Conservation (phyloP, 1,140 invertebrate genomes). For the Cotesia chilonis region DNA sequence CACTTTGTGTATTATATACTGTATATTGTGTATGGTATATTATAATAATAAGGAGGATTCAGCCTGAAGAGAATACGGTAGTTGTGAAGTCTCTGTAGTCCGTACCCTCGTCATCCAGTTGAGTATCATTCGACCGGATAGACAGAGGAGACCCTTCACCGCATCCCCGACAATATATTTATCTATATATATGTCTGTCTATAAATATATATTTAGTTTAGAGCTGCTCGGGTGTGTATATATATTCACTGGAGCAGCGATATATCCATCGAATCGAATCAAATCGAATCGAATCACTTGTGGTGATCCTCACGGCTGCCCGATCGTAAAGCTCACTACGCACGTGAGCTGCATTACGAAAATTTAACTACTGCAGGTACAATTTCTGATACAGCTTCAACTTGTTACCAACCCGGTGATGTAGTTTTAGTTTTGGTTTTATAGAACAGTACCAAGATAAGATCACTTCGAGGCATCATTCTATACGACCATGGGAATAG, state of each 20-base stretch:
- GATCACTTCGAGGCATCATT: too few species aligned
- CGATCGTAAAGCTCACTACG: constrained; percentile 28
- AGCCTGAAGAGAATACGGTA: too few species aligned
- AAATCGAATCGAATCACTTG: constrained; percentile 8
- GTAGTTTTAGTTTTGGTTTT: too few species aligned
- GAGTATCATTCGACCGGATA: constrained; percentile 23
- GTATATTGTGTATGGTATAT: too few species aligned
- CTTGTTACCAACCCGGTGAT: background rate
- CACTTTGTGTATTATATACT: too few species aligned
- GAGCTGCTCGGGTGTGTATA: background rate
- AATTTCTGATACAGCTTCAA: background rate
- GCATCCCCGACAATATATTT: background rate
- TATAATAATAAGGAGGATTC: too few species aligned
- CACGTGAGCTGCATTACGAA: constrained; percentile 21
- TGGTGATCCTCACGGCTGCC: background rate
- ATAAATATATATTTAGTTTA: background rate
- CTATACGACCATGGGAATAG: too few species aligned
- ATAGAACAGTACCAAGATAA: too few species aligned
- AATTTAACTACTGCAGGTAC: constrained; percentile 14
- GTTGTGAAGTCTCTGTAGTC: constrained; percentile 18
- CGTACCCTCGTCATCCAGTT: constrained; percentile 32
- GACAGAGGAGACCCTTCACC: background rate
- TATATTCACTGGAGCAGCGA: background rate
- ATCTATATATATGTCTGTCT: constrained; percentile 1
- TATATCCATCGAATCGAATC: too few species aligned